Evolutionary conservation across 1,140 invertebrate genomes (phyloP).

Genomic region (Drosophila ambigua): DNA sequence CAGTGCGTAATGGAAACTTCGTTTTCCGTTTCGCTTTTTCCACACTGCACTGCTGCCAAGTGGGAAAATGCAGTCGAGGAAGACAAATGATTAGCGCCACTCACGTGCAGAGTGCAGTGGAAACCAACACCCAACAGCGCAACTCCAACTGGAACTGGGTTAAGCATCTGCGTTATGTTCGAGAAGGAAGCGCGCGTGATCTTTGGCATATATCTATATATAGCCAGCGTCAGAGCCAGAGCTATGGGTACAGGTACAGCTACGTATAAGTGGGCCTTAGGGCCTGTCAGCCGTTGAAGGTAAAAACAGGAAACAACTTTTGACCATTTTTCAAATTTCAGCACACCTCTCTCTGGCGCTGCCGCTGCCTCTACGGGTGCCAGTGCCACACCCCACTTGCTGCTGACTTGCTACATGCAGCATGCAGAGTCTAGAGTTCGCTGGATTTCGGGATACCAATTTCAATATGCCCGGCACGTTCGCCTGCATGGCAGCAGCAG

Average conservation of each 20-base stretch:
- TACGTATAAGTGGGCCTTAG: conserved; percentile 26
- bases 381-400: too few species aligned
- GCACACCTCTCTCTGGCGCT: background rate
- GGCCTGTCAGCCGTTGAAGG: conserved; percentile 35
- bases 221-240: background rate
- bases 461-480: conserved; percentile 58
- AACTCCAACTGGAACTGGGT: conserved; percentile 44
- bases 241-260: conserved; percentile 12
- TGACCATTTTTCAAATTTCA: conserved; percentile 64
- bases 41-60: background rate
- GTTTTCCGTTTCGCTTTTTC: conserved; percentile 23
- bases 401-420: conserved; percentile 8
- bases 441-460: conserved; percentile 38
- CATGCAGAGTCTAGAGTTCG: conserved; percentile 5
- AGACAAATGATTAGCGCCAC: conserved; percentile 61
- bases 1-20: conserved; percentile 63
- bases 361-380: too few species aligned
- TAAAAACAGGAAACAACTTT: conserved; percentile 56
- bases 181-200: conserved; percentile 40
- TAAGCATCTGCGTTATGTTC: conserved; percentile 47
- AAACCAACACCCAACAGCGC: background rate
- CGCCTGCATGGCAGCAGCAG: conserved; percentile 17
- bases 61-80: conserved; percentile 49
- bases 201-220: conserved; percentile 54
- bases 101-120: conserved; percentile 23